phyloP scores from a whole-genome alignment of 2,797 vertebrate genomes.

The Alosa sapidissima region DNA sequence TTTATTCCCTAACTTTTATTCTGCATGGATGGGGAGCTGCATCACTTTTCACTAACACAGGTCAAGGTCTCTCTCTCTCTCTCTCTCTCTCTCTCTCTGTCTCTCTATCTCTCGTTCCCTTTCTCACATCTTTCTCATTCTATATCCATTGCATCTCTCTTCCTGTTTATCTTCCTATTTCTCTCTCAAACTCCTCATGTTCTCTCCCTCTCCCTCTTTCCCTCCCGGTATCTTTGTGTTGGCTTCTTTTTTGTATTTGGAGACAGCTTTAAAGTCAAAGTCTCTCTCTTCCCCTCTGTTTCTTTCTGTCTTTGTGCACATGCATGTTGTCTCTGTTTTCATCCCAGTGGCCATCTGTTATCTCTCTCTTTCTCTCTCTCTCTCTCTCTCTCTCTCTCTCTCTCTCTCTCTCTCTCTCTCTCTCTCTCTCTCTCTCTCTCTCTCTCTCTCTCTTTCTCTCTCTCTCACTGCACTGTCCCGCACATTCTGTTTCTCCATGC shows the following conservation, averaged over 20 bases:
- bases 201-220: conserved; percentile 29
- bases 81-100: too few relatives aligned
- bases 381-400: not conserved
- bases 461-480: not conserved
- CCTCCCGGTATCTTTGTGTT: too few relatives aligned
- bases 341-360: not conserved
- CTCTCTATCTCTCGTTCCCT: too few relatives aligned
- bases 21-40: too few relatives aligned
- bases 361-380: not conserved
- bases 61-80: too few relatives aligned
- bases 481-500: conserved; percentile 12
- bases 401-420: too few relatives aligned
- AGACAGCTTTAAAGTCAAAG: not conserved
- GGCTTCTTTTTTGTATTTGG: too few relatives aligned
- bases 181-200: too few relatives aligned
- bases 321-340: not conserved
- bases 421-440: not conserved
- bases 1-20: too few relatives aligned
- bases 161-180: conserved; percentile 36
- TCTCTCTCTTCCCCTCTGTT: not conserved
- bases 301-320: not conserved
- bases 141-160: too few relatives aligned
- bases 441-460: conserved; percentile 6
- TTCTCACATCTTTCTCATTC: not conserved
- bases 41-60: too few relatives aligned